These are phyloP conservation scores for Gymnoscopelus braueri DNA, from an alignment of 2,797 vertebrate genomes.

Conservation along the genomic window DNA sequence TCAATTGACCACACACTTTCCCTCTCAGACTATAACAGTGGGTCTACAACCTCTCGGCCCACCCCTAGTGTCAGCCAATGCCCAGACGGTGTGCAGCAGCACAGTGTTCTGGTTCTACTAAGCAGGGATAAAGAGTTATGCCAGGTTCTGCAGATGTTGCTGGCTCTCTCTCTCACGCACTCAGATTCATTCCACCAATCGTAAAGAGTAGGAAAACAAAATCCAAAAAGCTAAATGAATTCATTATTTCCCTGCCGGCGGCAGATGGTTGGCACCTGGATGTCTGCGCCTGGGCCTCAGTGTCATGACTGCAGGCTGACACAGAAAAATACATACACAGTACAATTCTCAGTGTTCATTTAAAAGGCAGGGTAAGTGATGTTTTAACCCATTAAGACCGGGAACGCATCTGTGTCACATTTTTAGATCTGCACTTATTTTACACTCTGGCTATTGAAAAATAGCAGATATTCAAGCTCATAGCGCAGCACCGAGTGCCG, in stretches of 20 bases:
- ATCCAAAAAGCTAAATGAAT: conserved; percentile 35
- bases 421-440: too few species aligned
- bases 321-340: conserved; percentile 48
- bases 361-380: too few species aligned
- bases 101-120: conserved; percentile 17
- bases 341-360: not conserved
- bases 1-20: not conserved
- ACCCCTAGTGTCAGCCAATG: too few species aligned
- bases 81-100: too few species aligned
- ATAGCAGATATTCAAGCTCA: too few species aligned
- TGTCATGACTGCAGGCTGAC: conserved; percentile 49
- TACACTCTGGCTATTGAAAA: too few species aligned
- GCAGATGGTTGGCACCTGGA: conserved; percentile 63
- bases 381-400: too few species aligned
- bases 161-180: conserved; percentile 46
- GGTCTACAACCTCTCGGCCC: too few species aligned
- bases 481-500: too few species aligned
- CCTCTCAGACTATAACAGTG: not conserved
- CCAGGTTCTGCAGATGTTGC: conserved; percentile 67
- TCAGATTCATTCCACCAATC: conserved; percentile 37
- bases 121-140: conserved; percentile 19
- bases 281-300: conserved; percentile 48
- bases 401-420: too few species aligned
- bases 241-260: conserved; percentile 47
- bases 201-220: conserved; percentile 41